Base-by-base conservation (phyloP, 1,140 invertebrate genomes). In the Agrilus planipennis region DNA sequence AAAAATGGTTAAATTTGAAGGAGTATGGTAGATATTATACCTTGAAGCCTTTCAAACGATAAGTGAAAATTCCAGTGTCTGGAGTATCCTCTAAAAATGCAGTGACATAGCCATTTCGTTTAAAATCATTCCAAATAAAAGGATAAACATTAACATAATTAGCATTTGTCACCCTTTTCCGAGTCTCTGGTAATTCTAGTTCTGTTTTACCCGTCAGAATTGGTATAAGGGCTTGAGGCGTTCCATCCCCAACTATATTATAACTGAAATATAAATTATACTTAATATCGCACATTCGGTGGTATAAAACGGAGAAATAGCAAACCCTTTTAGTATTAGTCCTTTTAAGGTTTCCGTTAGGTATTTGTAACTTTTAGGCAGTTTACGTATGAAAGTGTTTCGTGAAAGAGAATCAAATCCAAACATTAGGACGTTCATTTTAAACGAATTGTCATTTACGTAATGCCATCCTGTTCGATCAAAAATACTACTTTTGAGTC, bases 211-310 rank as follows among this genome's bases (percentile, higher is more conserved):
- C 85, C 0, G 90, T 93, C 0, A 96, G 64, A 30, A 96, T 82
- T 0, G 91, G 91, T 25, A 93, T 86, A 14, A 94, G 62, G 0
- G 91, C 89, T 51, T 93, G 89, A 0, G 90, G 88, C 0, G 91
- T 95, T 0, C 91, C 91, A 65, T 96, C 92, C 0, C 91, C 91
- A 2, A 95, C 80, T 39, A 94, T 92, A 54, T 93, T 93, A 34
- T 58, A 58, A 2, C 55, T 57, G 38, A 38, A 49, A 52, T 20
- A 34, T 10, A 15, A 1, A 9, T 2, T 19, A 34, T 39, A 34
- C 21, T 28, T 39, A 7, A 5, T 4, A 6, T 28, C 16, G 6
- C 4, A 28, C 17, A 4, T 15, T 5, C 6, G 19, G n/a, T 6
- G 42, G 25, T 17, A 34, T 45, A 48, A 50, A 7, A n/a, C 7